A percentile compares a stretch with the other conserved stretches of the same genome.
phyloP scores from a whole-genome alignment of 2,113 vertebrate species.

The Spermophilus dauricus region DNA sequence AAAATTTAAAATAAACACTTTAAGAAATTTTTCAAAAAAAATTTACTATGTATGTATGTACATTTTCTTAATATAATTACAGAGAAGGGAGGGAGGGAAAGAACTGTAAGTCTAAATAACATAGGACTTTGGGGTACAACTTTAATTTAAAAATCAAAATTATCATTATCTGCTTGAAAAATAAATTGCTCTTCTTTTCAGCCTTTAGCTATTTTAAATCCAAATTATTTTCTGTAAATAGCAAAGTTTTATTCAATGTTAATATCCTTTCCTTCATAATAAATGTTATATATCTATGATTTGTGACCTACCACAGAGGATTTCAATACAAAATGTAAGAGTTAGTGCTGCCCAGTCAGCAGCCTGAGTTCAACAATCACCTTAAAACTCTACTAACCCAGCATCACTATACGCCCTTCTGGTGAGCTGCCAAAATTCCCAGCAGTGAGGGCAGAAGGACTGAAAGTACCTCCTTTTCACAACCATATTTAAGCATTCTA shows the following conservation, averaged over 20 bases:
- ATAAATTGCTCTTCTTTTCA: slow-evolving; percentile 21
- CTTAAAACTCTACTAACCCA: neutral
- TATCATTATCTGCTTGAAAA: slow-evolving; percentile 55
- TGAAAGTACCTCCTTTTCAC: slow-evolving; percentile 19
- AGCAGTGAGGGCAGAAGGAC: neutral
- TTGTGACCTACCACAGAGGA: neutral
- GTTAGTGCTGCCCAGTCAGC: neutral
- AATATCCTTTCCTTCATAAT: slow-evolving; percentile 7
- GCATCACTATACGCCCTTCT: neutral
- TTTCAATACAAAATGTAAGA: slow-evolving; percentile 42
- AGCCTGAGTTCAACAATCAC: neutral
- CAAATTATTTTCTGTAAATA: slow-evolving; percentile 10
- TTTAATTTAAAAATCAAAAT: slow-evolving; percentile 9
- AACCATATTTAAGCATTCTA: slow-evolving; percentile 34
- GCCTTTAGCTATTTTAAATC: slow-evolving; percentile 57
- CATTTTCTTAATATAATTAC: neutral
- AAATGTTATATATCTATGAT: neutral
- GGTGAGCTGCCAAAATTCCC: neutral
- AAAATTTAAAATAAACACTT: neutral
- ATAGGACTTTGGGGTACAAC: neutral
- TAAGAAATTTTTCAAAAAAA: neutral
- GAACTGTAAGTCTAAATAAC: neutral
- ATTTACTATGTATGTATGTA: neutral
- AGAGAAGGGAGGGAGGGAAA: neutral
- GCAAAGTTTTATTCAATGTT: slow-evolving; percentile 25